Evolutionary conservation across 2,888 invertebrate species (phyloP).

Genomic region (Ypsolopha scabrella): DNA sequence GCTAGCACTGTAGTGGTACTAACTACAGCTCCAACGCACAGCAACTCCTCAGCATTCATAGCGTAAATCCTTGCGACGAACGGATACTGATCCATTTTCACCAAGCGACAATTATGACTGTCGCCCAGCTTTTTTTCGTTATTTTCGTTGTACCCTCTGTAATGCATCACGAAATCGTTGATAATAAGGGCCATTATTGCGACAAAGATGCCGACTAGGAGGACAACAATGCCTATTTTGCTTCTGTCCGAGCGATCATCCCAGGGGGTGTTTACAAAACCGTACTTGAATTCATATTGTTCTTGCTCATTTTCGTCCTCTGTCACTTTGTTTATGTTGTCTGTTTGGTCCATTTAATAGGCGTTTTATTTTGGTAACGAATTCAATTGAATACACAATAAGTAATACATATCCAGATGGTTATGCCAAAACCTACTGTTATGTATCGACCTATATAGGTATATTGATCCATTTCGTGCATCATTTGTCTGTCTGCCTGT

Average conservation of each 20-base stretch:
- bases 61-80: conserved; percentile 48
- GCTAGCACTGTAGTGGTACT: conserved; percentile 35
- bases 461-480: too few relatives aligned
- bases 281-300: conserved; percentile 31
- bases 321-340: conserved; percentile 29
- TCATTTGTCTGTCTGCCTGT: too few relatives aligned
- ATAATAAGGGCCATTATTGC: conserved; percentile 31
- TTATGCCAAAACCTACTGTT: too few relatives aligned
- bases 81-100: conserved; percentile 33
- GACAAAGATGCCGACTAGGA: conserved; percentile 36
- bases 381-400: too few relatives aligned
- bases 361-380: not conserved
- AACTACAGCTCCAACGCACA: conserved; percentile 50
- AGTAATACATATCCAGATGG: too few relatives aligned
- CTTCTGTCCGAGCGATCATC: conserved; percentile 42
- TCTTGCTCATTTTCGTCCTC: conserved; percentile 21
- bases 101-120: conserved; percentile 32
- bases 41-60: conserved; percentile 29
- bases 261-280: conserved; percentile 50
- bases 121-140: conserved; percentile 10
- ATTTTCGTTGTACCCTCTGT: conserved; percentile 19
- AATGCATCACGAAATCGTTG: conserved; percentile 39
- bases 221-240: conserved; percentile 35
- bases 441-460: too few relatives aligned
- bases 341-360: conserved; percentile 20